Evolutionary conservation across 2,113 vertebrate genomes (phyloP).

Genomic region (Zosterops borbonicus): DNA sequence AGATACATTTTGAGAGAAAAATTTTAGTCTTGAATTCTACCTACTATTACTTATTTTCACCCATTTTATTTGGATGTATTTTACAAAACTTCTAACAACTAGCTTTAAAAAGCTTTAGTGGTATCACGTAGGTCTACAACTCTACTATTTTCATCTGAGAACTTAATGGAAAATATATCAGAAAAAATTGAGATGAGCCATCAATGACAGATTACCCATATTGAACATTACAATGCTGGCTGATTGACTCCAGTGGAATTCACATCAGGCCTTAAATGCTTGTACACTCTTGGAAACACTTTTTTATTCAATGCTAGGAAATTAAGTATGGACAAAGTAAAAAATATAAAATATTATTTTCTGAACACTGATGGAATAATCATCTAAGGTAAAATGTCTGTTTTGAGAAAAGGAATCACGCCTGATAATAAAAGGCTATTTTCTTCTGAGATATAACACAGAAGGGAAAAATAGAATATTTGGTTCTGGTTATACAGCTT

Average conservation of each 20-base stretch:
- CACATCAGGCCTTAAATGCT: neutral
- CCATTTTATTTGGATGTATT: neutral
- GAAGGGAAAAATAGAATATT: neutral
- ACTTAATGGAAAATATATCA: neutral
- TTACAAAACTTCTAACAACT: neutral
- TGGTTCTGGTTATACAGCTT: neutral
- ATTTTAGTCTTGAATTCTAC: neutral
- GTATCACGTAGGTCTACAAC: neutral
- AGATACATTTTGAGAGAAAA: neutral
- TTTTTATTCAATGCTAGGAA: neutral
- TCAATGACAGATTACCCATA: neutral
- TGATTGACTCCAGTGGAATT: neutral
- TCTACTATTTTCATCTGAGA: neutral
- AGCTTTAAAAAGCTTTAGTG: neutral
- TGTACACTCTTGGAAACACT: neutral
- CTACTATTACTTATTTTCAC: neutral
- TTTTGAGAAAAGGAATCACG: neutral
- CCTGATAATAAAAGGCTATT: neutral
- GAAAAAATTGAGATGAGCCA: neutral
- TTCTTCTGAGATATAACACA: neutral
- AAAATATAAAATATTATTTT: neutral
- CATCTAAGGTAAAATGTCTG: neutral
- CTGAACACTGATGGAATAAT: neutral
- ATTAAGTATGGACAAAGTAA: neutral
- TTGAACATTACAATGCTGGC: neutral